These are phyloP conservation scores for Cheilosia scutellata DNA, from an alignment of 2,888 invertebrate species.

Conservation along the genomic window DNA sequence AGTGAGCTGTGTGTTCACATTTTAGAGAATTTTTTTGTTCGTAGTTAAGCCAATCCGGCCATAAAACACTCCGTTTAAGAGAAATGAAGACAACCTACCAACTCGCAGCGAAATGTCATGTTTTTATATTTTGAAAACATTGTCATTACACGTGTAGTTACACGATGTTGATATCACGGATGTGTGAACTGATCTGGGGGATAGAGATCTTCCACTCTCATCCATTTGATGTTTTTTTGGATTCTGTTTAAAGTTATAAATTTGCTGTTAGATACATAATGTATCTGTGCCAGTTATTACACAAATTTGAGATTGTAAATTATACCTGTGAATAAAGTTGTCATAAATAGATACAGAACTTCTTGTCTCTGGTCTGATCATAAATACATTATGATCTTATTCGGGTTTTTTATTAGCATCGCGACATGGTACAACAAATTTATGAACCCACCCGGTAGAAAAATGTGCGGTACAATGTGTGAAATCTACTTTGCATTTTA, in stretches of 20 bases:
- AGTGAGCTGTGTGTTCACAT: constrained; percentile 7
- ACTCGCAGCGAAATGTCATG: constrained; percentile 43
- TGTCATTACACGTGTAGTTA: constrained; percentile 64
- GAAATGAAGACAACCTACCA: constrained; percentile 1
- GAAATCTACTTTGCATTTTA: constrained; percentile 69
- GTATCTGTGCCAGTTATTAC: constrained; percentile 6
- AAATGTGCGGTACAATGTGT: constrained; percentile 22
- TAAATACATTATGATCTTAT: constrained; percentile 66
- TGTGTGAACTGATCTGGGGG: constrained; percentile 36
- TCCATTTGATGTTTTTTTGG: constrained; percentile 21
- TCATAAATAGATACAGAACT: constrained; percentile 9
- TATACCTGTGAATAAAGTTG: constrained; percentile 39
- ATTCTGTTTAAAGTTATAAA: not conserved
- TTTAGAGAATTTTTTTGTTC: constrained; percentile 17
- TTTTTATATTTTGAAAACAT: constrained; percentile 45
- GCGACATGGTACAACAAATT: constrained; percentile 39
- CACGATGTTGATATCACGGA: constrained; percentile 34
- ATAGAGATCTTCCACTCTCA: constrained; percentile 34
- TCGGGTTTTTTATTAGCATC: constrained; percentile 47
- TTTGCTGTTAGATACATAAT: constrained; percentile 12
- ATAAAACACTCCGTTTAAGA: constrained; percentile 54
- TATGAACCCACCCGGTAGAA: constrained; percentile 13
- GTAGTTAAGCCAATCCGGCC: constrained; percentile 36
- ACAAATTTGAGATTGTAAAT: constrained; percentile 32
- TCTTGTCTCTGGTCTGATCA: constrained; percentile 25